Conservation (phyloP, 2,113 vertebrate genomes). For the Caracal caracal region DNA sequence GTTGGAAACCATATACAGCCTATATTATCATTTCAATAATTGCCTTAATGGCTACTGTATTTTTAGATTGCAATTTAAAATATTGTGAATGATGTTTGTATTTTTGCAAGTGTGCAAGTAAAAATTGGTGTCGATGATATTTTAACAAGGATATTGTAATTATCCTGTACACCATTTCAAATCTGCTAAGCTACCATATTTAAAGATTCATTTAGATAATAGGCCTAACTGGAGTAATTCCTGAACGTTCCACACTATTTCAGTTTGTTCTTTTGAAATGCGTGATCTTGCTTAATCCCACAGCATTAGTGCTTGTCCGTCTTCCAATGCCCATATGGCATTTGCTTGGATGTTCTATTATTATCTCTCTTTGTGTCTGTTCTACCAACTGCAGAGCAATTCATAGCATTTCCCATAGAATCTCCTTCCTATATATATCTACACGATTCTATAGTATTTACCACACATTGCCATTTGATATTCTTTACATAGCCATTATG, state of each 20-base stretch:
- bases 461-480: background rate
- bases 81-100: background rate
- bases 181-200: background rate
- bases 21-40: background rate
- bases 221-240: background rate
- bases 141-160: background rate
- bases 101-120: background rate
- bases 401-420: background rate
- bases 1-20: background rate
- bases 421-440: background rate
- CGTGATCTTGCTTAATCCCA: background rate
- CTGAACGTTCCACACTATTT: background rate
- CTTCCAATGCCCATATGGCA: background rate
- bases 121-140: background rate
- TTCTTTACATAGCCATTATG: background rate
- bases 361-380: background rate
- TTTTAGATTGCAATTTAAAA: background rate
- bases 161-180: background rate
- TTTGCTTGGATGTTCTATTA: background rate
- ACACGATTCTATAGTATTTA: background rate
- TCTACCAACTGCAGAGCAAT: background rate
- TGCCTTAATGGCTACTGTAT: background rate
- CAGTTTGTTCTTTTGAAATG: background rate
- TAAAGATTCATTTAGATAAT: background rate
- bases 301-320: background rate